Conservation (phyloP, 2,113 vertebrate genomes). For the Clarias batrachus region DNA sequence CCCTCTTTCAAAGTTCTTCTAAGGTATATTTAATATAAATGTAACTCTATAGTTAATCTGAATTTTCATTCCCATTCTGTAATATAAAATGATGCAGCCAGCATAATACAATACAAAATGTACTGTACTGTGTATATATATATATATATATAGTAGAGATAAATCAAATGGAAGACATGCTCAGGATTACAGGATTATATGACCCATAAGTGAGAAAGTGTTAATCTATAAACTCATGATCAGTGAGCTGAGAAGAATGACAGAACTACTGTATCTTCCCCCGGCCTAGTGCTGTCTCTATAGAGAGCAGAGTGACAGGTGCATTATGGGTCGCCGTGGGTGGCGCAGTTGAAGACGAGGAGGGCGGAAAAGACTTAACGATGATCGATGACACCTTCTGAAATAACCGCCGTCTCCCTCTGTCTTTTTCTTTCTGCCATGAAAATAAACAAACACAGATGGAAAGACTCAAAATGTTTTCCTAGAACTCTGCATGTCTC, state of each 20-base stretch:
- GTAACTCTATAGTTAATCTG: no score
- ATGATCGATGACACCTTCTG: constrained; percentile 13
- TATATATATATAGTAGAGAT: not conserved
- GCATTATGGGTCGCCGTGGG: constrained; percentile 20
- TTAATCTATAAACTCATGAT: not conserved
- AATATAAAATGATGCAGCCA: not conserved
- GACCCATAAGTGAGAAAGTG: not conserved
- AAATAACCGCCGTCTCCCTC: not conserved
- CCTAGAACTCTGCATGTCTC: not conserved
- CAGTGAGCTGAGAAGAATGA: not conserved
- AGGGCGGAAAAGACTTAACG: constrained; percentile 5
- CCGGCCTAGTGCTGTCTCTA: not conserved
- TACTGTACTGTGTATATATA: no score
- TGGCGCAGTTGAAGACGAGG: not conserved
- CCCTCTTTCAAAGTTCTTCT: no score
- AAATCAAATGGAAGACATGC: not conserved
- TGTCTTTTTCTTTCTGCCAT: not conserved
- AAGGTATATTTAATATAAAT: no score
- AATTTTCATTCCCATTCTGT: not conserved
- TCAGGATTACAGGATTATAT: not conserved
- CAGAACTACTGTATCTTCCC: not conserved
- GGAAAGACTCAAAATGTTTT: not conserved
- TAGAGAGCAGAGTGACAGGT: constrained; percentile 10
- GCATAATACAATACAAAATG: not conserved
- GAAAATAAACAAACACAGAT: constrained; percentile 17